These are phyloP conservation scores for Lampropteryx suffumata DNA, from an alignment of 2,888 invertebrate genomes.

Conservation along the genomic window DNA sequence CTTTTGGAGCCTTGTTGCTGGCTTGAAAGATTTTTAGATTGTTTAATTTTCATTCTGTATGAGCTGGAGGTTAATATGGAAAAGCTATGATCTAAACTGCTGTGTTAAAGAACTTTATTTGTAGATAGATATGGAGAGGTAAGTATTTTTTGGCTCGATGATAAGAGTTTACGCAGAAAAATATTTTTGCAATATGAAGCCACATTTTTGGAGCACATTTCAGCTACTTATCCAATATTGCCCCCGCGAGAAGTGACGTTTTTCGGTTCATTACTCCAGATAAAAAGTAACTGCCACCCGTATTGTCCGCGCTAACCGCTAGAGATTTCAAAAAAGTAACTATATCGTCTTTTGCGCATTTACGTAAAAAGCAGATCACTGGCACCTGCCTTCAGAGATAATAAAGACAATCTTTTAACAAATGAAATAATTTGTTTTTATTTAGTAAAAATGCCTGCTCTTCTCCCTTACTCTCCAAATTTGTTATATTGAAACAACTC, in stretches of 20 bases:
- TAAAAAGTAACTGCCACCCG: conserved; percentile 31
- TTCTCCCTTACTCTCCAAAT: too few relatives aligned
- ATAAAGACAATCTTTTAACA: too few relatives aligned
- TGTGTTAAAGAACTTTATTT: too few relatives aligned
- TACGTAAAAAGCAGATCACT: conserved; percentile 2
- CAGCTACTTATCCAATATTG: conserved; percentile 24
- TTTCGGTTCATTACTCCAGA: conserved; percentile 28
- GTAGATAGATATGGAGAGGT: too few relatives aligned
- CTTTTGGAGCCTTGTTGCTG: conserved; percentile 35
- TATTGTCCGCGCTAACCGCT: conserved; percentile 40
- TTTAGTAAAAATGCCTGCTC: too few relatives aligned
- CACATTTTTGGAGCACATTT: conserved; percentile 14
- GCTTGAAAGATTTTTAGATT: conserved; percentile 28
- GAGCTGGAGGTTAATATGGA: background rate
- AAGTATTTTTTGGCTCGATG: background rate
- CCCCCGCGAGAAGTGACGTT: conserved; percentile 16
- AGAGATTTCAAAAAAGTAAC: conserved; percentile 43
- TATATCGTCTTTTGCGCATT: conserved; percentile 33
- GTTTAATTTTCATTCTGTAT: conserved; percentile 12
- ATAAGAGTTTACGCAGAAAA: conserved; percentile 5
- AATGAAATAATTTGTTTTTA: too few relatives aligned
- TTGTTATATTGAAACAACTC: too few relatives aligned
- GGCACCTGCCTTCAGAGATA: background rate
- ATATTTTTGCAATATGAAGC: conserved; percentile 8
- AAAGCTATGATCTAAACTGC: background rate